Evolutionary conservation across 2,888 invertebrate species (phyloP).

Genomic region (Reticulitermes lucifugus): DNA sequence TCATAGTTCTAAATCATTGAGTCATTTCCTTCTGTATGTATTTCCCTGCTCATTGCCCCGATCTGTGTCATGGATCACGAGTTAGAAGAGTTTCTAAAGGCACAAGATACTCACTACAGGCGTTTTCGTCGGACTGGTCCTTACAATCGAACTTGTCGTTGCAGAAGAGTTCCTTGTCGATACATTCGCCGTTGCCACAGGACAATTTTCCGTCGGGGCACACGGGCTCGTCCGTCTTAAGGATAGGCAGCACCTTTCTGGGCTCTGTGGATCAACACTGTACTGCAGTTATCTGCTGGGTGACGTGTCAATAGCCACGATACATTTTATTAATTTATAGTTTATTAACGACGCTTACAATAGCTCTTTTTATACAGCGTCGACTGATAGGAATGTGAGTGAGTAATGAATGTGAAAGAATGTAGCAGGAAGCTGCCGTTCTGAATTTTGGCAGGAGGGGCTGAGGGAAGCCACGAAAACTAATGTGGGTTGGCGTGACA

Average conservation of each 20-base stretch:
- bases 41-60: too few relatives aligned
- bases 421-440: neutral
- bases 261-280: slow-evolving; percentile 74
- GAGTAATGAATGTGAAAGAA: neutral
- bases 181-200: slow-evolving; percentile 92
- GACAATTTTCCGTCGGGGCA: slow-evolving; percentile 91
- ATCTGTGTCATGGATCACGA: too few relatives aligned
- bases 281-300: neutral
- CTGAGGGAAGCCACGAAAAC: too few relatives aligned
- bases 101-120: slow-evolving; percentile 83
- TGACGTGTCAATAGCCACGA: too few relatives aligned
- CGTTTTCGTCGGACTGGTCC: slow-evolving; percentile 95
- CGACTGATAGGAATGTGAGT: too few relatives aligned
- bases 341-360: neutral
- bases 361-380: too few relatives aligned
- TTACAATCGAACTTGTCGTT: slow-evolving; percentile 93
- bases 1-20: too few relatives aligned
- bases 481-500: too few relatives aligned
- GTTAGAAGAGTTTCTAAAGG: too few relatives aligned
- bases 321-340: neutral
- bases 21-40: too few relatives aligned
- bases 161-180: slow-evolving; percentile 92
- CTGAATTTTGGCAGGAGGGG: too few relatives aligned
- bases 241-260: slow-evolving; percentile 86
- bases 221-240: slow-evolving; percentile 93